Percentiles rank a stretch among this genome's conserved stretches.
Conservation (phyloP, 2,113 vertebrate species). For the Meriones unguiculatus region DNA sequence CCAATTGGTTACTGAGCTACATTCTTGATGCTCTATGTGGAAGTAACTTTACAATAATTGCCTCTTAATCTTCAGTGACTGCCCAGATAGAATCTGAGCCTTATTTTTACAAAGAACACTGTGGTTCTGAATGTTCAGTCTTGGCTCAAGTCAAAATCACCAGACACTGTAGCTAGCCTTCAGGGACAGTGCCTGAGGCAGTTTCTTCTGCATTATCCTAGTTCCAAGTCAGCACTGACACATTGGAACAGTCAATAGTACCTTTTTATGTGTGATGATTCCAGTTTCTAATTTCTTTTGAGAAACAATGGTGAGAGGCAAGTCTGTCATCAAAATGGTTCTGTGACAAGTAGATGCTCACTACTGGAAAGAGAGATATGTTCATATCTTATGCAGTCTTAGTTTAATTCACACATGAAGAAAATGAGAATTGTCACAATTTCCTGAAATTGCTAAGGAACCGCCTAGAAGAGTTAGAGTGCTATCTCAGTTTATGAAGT, state of each 20-base stretch:
- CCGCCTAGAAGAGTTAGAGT: too few species aligned
- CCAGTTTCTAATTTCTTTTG: neutral
- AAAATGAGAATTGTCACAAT: neutral
- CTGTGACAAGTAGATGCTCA: neutral
- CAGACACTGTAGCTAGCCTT: neutral
- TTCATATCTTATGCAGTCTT: neutral
- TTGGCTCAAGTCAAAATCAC: neutral
- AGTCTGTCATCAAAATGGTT: neutral
- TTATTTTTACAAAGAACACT: neutral
- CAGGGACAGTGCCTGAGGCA: too few species aligned
- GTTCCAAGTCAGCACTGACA: neutral
- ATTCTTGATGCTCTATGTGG: neutral
- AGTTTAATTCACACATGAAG: neutral
- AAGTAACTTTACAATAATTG: neutral
- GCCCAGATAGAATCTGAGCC: neutral
- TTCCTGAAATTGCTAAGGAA: neutral
- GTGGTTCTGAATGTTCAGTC: neutral
- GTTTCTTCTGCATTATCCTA: neutral
- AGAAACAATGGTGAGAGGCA: neutral
- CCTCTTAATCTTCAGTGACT: neutral
- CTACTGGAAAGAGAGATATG: neutral
- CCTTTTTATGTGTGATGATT: neutral
- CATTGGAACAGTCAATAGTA: neutral
- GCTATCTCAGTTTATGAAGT: neutral
- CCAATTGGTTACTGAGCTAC: too few species aligned